These are phyloP conservation scores for Podarcis cretensis DNA, from an alignment of 2,113 vertebrate genomes.

Conservation along the genomic window DNA sequence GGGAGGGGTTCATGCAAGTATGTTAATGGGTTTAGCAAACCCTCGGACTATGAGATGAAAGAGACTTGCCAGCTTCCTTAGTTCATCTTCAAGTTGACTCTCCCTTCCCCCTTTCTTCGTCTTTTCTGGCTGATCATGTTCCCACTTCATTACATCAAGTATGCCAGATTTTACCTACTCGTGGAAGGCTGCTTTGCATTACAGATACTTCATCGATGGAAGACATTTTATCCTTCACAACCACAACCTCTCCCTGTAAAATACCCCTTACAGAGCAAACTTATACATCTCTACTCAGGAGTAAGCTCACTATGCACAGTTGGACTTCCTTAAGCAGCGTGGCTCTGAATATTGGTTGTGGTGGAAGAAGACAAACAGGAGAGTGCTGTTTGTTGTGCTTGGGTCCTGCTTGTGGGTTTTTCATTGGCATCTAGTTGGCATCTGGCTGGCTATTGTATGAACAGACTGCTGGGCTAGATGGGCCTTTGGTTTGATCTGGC, in stretches of 20 bases:
- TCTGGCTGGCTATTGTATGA: no score
- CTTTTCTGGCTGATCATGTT: neutral
- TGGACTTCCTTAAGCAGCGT: neutral
- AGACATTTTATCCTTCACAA: neutral
- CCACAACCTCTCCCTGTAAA: neutral
- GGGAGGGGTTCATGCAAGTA: neutral
- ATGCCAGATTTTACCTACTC: neutral
- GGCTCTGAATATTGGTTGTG: no score
- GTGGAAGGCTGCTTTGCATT: neutral
- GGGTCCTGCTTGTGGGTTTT: no score
- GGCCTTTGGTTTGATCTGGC: no score
- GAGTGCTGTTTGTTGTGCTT: no score
- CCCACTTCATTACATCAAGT: neutral
- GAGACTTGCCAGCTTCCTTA: neutral
- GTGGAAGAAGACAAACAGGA: no score
- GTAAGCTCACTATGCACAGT: neutral
- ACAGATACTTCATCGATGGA: neutral
- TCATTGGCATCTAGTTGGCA: no score
- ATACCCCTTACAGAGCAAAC: neutral
- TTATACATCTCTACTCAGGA: neutral
- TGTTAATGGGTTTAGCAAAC: slow-evolving; percentile 6
- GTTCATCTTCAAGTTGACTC: neutral
- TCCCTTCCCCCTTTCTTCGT: neutral
- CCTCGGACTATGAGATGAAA: neutral
- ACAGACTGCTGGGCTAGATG: no score